Evolutionary conservation across 1,140 invertebrate species (phyloP).

Genomic region (Drosophila ohnishii): DNA sequence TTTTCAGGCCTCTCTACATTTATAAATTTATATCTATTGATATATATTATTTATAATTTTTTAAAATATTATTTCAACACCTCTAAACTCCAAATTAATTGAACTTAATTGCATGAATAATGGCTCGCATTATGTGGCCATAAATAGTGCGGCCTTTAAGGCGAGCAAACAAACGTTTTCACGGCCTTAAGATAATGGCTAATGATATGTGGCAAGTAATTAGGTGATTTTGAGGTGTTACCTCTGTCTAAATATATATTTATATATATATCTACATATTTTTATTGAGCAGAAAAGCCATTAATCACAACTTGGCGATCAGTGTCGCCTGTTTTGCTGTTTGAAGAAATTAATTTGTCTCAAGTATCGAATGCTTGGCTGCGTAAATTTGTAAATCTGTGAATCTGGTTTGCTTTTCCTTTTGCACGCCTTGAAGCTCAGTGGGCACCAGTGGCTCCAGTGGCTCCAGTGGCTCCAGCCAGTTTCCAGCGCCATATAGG

Average conservation of each 20-base stretch:
- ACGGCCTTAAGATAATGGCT: conserved; percentile 31
- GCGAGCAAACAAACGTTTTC: conserved; percentile 16
- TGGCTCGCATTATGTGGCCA: conserved; percentile 22
- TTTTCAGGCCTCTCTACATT: neutral
- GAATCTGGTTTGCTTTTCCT: conserved; percentile 17
- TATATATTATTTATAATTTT: neutral
- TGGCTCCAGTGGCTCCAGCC: conserved; percentile 3
- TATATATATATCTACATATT: no score
- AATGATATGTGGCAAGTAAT: conserved; percentile 11
- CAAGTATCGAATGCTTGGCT: neutral
- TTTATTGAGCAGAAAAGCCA: neutral
- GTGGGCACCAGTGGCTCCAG: conserved; percentile 39
- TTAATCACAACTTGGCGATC: neutral
- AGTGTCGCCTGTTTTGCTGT: neutral
- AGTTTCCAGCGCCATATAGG: conserved; percentile 30
- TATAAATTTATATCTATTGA: neutral
- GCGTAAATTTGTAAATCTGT: neutral
- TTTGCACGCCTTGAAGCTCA: conserved; percentile 57
- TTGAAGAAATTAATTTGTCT: conserved; percentile 4
- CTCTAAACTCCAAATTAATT: conserved; percentile 14
- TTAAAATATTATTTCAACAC: neutral
- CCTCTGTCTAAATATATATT: neutral
- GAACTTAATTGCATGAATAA: conserved; percentile 38
- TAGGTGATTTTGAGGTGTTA: conserved; percentile 13
- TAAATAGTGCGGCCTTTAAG: conserved; percentile 25